Evolutionary conservation across 2,113 vertebrate species (phyloP), one percentile per base, ranked within the genome.

Genomic region (Galemys pyrenaicus): DNA sequence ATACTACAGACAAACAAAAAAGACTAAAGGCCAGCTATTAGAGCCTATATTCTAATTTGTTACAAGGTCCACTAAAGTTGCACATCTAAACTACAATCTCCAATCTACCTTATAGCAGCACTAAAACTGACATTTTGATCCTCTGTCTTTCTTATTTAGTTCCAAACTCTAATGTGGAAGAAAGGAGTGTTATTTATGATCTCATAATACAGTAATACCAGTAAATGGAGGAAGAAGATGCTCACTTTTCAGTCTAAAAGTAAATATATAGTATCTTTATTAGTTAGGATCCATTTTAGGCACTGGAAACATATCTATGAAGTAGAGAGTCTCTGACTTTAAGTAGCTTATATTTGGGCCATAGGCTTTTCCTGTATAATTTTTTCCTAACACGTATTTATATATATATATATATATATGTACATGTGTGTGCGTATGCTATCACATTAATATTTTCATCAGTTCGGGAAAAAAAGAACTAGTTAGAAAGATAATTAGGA

Each of bases 371-470:
- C 77, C 60, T 86, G 17, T 46, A 77, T 35, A 58, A 39, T 32
- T 37, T 75, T n/a, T 84, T 75, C 54, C 41, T 70, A 49, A 22
- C 19, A n/a, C n/a, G n/a, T n/a, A n/a, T 9, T 35, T 49, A 28
- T 62, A 16, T 32, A 37, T 49, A 28, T 30, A 46, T n/a, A n/a
- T n/a, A n/a, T n/a, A n/a, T n/a, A n/a, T n/a, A n/a, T n/a, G n/a
- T n/a, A n/a, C n/a, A n/a, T n/a, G n/a, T n/a, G n/a, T n/a, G n/a
- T n/a, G n/a, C n/a, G n/a, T n/a, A n/a, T 51, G 51, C 51, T 79
- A 87, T 58, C 79, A 51, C 68, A 58, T 78, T 79, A 87, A 30
- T 80, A 20, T 62, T 70, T 70, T 71, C 60, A 60, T 71, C 86
- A 51, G 6, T 60, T 71, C n/a, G 20, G 13, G 10, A 87, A 87